These are phyloP conservation scores for Drosophila setifemur DNA, from an alignment of 1,140 invertebrate genomes.

Conservation along the genomic window DNA sequence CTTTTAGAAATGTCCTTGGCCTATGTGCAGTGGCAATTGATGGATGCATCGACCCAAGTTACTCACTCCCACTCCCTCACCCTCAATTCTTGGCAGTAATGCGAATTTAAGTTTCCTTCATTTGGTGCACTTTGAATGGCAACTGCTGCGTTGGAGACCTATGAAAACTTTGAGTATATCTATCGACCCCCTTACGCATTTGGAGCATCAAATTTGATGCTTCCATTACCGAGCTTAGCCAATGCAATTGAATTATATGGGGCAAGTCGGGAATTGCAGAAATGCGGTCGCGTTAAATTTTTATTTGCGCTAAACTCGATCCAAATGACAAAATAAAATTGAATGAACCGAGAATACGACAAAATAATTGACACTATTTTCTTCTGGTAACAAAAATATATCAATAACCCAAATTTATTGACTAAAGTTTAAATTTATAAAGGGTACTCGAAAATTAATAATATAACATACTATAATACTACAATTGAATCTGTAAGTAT, in stretches of 20 bases:
- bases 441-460: too few relatives aligned
- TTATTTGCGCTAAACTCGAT: conserved; percentile 20
- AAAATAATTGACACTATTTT: too few relatives aligned
- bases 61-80: neutral
- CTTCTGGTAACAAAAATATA: too few relatives aligned
- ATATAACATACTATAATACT: too few relatives aligned
- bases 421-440: too few relatives aligned
- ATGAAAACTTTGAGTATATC: conserved; percentile 24
- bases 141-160: neutral
- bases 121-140: conserved; percentile 23
- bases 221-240: neutral
- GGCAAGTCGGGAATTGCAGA: conserved; percentile 1
- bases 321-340: conserved; percentile 14
- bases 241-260: conserved; percentile 14
- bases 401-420: too few relatives aligned
- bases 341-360: neutral
- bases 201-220: conserved; percentile 30
- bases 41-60: neutral
- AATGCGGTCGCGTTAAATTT: conserved; percentile 43
- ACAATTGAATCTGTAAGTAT: too few relatives aligned
- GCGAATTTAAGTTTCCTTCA: conserved; percentile 20
- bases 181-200: conserved; percentile 1
- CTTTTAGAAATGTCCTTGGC: conserved; percentile 58
- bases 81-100: conserved; percentile 7
- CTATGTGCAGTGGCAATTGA: conserved; percentile 35